These are phyloP conservation scores for Clarias batrachus DNA, from an alignment of 2,113 vertebrate genomes.

Conservation along the genomic window DNA sequence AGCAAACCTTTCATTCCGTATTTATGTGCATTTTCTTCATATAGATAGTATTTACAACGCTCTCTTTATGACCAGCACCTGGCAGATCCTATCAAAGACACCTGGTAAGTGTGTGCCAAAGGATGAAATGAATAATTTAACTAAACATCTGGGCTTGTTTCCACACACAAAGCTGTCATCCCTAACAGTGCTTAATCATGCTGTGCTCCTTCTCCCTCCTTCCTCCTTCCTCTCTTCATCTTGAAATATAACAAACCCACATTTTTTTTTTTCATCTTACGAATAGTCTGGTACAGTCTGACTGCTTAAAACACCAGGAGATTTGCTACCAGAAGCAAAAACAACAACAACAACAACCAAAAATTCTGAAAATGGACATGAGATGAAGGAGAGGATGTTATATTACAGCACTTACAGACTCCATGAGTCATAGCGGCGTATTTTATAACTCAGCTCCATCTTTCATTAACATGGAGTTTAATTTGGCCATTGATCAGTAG, in stretches of 20 bases:
- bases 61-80: conserved; percentile 48
- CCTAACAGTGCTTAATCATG: conserved; percentile 11
- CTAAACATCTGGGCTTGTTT: conserved; percentile 65
- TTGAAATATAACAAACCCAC: not conserved
- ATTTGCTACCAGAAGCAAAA: not conserved
- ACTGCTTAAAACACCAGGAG: not conserved
- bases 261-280: not conserved
- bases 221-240: not conserved
- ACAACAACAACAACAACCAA: not conserved
- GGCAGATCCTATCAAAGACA: conserved; percentile 58
- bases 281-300: not conserved
- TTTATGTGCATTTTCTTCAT: not conserved
- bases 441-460: conserved; percentile 59
- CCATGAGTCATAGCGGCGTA: conserved; percentile 41
- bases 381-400: not conserved
- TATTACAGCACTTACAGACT: not conserved
- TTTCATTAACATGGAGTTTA: conserved; percentile 59
- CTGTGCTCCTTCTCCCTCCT: not conserved
- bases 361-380: not conserved
- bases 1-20: not conserved
- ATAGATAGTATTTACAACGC: conserved; percentile 1
- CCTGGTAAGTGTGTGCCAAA: conserved; percentile 56
- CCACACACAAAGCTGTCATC: conserved; percentile 20
- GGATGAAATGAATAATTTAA: conserved; percentile 69
- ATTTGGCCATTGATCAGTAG: conserved; percentile 62